Evolutionary conservation across 2,888 invertebrate species (phyloP).

Genomic region (Acrobasis repandana): DNA sequence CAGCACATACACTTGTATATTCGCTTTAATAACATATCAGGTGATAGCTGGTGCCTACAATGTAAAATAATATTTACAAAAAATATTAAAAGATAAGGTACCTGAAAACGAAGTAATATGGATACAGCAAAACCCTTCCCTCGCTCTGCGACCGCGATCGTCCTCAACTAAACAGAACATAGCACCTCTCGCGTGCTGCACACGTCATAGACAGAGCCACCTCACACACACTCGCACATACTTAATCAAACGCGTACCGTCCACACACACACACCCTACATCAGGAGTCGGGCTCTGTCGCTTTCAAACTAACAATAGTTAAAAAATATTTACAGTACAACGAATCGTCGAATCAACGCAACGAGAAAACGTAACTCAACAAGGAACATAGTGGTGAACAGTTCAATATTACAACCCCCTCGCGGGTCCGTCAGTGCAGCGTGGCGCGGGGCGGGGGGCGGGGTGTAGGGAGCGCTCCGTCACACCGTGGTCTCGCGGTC

Average conservation of each 20-base stretch:
- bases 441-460: conserved; percentile 6
- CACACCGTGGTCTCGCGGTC: conserved; percentile 96
- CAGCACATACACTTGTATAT: too few species aligned
- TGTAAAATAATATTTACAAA: too few species aligned
- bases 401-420: conserved; percentile 13
- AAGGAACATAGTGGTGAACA: conserved; percentile 17
- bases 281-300: neutral
- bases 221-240: conserved; percentile 7
- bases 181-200: conserved; percentile 21
- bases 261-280: conserved; percentile 5
- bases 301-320: conserved; percentile 16
- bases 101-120: too few species aligned
- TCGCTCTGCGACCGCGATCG: neutral
- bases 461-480: conserved; percentile 68
- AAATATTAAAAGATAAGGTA: too few species aligned
- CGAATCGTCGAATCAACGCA: conserved; percentile 12
- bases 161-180: conserved; percentile 22
- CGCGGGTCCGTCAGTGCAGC: conserved; percentile 22
- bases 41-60: too few species aligned
- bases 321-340: conserved; percentile 22
- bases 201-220: conserved; percentile 16
- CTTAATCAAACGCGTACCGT: neutral
- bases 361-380: conserved; percentile 18
- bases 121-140: neutral
- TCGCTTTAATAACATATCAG: too few species aligned